These are phyloP conservation scores for Terrapene triunguis DNA, from an alignment of 2,113 vertebrate genomes.

Conservation along the genomic window DNA sequence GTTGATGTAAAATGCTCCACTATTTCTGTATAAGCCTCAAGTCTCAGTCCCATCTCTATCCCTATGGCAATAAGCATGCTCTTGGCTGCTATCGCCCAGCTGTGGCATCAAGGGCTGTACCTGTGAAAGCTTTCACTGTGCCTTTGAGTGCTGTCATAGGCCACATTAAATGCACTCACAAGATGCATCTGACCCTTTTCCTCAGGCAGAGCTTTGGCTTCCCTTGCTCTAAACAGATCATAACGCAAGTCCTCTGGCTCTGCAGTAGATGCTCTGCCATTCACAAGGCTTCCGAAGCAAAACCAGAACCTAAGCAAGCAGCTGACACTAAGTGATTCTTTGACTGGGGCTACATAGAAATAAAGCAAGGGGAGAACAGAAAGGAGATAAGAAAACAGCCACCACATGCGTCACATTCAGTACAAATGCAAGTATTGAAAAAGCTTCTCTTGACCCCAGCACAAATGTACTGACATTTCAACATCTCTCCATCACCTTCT, in stretches of 20 bases:
- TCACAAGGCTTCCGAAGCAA: not conserved
- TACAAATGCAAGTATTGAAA: not conserved
- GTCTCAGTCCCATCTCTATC: not conserved
- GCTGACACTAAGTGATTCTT: not conserved
- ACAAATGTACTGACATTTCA: not conserved
- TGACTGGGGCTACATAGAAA: not conserved
- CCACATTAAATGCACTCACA: not conserved
- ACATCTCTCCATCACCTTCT: not conserved
- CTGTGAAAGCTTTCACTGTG: not conserved
- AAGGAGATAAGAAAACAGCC: not conserved
- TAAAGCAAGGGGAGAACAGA: not conserved
- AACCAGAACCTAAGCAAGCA: not conserved
- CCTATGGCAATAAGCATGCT: not conserved
- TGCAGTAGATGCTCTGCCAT: rapidly evolving
- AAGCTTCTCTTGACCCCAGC: not conserved
- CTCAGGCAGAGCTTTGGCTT: not conserved
- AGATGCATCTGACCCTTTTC: not conserved
- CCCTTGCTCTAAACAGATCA: not conserved
- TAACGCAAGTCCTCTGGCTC: not conserved
- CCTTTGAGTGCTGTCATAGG: not conserved
- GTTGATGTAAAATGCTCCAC: not conserved
- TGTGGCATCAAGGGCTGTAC: not conserved
- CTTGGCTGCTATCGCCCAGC: not conserved
- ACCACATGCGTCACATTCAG: rapidly evolving
- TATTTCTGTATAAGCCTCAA: not conserved